A percentile compares a stretch with the other conserved stretches of the same genome.
Conservation (phyloP, 2,888 invertebrate genomes). For the Drepana falcataria region DNA sequence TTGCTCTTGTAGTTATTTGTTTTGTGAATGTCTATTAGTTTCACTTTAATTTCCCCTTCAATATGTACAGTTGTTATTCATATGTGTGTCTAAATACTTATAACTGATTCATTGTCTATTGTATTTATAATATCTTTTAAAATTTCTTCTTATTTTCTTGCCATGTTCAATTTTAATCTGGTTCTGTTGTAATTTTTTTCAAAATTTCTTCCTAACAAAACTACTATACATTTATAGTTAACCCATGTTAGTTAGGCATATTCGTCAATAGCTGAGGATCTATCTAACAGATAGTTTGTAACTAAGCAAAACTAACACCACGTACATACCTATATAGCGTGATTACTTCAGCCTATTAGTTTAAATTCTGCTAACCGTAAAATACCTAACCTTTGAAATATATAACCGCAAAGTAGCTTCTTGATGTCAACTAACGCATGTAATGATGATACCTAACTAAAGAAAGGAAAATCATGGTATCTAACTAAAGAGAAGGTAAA, state of each 20-base stretch:
- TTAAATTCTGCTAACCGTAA: background rate
- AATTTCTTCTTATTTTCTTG: no score
- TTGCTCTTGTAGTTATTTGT: constrained; percentile 30
- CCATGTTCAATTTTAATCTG: no score
- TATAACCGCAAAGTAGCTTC: background rate
- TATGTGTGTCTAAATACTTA: no score
- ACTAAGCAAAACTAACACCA: background rate
- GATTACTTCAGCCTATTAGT: no score
- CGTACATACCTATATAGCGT: background rate
- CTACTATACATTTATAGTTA: no score
- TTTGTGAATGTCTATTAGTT: constrained; percentile 33
- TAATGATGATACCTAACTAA: constrained; percentile 10
- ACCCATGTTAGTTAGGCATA: no score
- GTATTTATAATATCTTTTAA: no score
- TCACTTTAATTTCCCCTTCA: constrained; percentile 20
- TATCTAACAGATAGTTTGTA: background rate
- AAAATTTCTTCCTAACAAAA: no score
- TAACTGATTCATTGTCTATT: no score
- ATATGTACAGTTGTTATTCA: constrained; percentile 11
- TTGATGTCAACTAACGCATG: constrained; percentile 13
- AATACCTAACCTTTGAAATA: background rate
- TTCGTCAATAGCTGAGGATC: background rate
- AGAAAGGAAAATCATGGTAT: constrained; percentile 16
- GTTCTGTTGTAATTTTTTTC: no score
- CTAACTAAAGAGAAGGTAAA: constrained; percentile 13